A percentile compares a stretch with the other conserved stretches of the same genome.
phyloP scores from a whole-genome alignment of 2,113 vertebrate species.

The Catharus minimus region DNA sequence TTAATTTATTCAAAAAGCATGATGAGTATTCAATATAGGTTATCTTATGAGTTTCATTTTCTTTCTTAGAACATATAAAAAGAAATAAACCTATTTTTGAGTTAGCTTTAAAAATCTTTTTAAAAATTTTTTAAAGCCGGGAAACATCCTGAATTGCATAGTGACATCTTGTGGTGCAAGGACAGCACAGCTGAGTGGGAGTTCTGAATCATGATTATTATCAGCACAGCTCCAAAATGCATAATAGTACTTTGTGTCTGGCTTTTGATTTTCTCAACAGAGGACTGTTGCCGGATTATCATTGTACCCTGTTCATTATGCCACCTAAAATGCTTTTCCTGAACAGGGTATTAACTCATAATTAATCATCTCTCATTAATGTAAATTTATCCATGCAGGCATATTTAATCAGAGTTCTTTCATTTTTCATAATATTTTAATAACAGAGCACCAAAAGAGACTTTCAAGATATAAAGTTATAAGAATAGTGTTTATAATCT shows the following conservation, averaged over 20 bases:
- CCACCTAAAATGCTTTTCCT: slow-evolving; percentile 52
- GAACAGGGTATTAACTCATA: slow-evolving; percentile 53
- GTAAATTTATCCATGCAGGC: slow-evolving; percentile 56
- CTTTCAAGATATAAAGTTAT: slow-evolving; percentile 51
- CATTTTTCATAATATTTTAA: slow-evolving; percentile 72
- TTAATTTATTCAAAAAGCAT: slow-evolving; percentile 29
- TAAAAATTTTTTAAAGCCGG: neutral
- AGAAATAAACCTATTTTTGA: slow-evolving; percentile 40
- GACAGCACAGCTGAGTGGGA: slow-evolving; percentile 6
- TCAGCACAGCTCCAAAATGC: slow-evolving; percentile 5
- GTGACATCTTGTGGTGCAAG: slow-evolving; percentile 78
- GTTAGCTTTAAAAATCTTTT: neutral
- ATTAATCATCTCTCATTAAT: slow-evolving; percentile 66
- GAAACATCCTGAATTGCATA: slow-evolving; percentile 72
- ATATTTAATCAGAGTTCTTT: slow-evolving; percentile 68
- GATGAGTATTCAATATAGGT: neutral
- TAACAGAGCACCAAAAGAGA: slow-evolving; percentile 56
- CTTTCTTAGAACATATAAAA: slow-evolving; percentile 26
- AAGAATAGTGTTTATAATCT: slow-evolving; percentile 47
- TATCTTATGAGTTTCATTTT: slow-evolving; percentile 12
- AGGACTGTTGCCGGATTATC: slow-evolving; percentile 13
- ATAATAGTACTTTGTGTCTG: slow-evolving; percentile 19
- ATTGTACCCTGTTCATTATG: slow-evolving; percentile 30
- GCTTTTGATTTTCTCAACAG: slow-evolving; percentile 49
- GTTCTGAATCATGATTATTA: neutral